Conservation (phyloP, 2,797 vertebrate species). For the Peromyscus melanophrys region DNA sequence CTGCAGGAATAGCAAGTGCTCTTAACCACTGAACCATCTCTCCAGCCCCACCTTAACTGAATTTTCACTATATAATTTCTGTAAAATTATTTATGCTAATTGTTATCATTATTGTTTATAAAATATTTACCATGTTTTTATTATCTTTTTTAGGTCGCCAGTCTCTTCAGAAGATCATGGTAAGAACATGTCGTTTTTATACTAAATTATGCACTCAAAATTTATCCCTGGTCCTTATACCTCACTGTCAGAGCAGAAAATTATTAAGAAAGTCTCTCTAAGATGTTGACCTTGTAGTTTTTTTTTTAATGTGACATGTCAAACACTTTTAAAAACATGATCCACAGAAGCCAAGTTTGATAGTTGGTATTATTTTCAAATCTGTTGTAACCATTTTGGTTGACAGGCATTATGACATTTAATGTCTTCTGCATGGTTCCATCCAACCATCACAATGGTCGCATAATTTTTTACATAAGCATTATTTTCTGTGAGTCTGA, state of each 20-base stretch:
- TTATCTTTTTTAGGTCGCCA: slow-evolving; percentile 90
- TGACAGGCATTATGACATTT: slow-evolving; percentile 17
- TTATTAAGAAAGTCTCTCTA: slow-evolving; percentile 49
- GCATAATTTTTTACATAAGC: not conserved
- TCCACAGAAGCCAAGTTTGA: slow-evolving; percentile 14
- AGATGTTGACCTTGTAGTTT: slow-evolving; percentile 45
- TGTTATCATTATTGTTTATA: slow-evolving; percentile 32
- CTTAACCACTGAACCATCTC: not conserved
- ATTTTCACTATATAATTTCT: slow-evolving; percentile 1
- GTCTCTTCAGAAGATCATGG: slow-evolving; percentile 92
- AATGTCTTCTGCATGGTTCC: slow-evolving; percentile 24
- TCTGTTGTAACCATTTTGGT: slow-evolving; percentile 65
- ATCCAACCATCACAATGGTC: not conserved
- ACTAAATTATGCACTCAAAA: slow-evolving; percentile 65
- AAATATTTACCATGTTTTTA: slow-evolving; percentile 86
- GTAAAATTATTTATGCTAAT: not conserved
- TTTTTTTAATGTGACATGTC: not conserved
- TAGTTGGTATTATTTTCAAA: not conserved
- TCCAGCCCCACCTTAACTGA: not conserved
- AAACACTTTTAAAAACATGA: slow-evolving; percentile 49
- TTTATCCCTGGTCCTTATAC: not conserved
- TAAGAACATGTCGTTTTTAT: slow-evolving; percentile 85
- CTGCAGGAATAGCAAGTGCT: not conserved
- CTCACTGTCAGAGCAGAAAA: slow-evolving; percentile 14
- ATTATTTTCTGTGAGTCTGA: not conserved